These are phyloP conservation scores for Ophiothrix spiculata DNA, from an alignment of 35 echinoderm and acorn worm species.

Conservation along the genomic window DNA sequence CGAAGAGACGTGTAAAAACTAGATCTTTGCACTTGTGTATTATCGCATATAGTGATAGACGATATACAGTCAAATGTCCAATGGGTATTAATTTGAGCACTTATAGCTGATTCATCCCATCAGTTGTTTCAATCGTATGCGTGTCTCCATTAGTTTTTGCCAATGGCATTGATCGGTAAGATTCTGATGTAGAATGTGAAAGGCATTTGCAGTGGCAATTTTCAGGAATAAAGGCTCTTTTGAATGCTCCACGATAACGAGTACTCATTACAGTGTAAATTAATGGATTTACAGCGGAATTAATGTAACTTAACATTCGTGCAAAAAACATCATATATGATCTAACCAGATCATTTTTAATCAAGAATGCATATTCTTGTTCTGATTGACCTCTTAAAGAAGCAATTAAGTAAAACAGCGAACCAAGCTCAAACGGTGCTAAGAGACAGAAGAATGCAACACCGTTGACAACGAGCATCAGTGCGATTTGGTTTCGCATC, in stretches of 20 bases:
- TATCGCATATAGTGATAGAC: too few relatives aligned
- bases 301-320: background rate
- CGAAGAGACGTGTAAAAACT: too few relatives aligned
- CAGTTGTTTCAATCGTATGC: too few relatives aligned
- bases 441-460: conserved; percentile 44
- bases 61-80: too few relatives aligned
- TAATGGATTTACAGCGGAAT: background rate
- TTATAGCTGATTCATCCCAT: too few relatives aligned
- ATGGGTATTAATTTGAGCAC: too few relatives aligned
- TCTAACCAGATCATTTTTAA: background rate
- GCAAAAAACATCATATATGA: conserved; percentile 1
- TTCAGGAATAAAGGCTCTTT: background rate
- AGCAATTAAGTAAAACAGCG: background rate
- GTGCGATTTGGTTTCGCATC: conserved; percentile 13
- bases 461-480: conserved; percentile 45
- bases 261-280: background rate
- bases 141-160: too few relatives aligned
- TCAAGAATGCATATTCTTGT: background rate
- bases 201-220: too few relatives aligned
- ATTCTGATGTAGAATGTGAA: too few relatives aligned
- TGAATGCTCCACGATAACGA: background rate
- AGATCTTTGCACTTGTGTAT: too few relatives aligned
- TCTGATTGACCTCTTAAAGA: background rate
- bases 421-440: conserved; percentile 23
- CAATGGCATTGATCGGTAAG: too few relatives aligned